Evolutionary conservation across 1,140 invertebrate genomes (phyloP).

Genomic region (Leptinotarsa undecemlineata): DNA sequence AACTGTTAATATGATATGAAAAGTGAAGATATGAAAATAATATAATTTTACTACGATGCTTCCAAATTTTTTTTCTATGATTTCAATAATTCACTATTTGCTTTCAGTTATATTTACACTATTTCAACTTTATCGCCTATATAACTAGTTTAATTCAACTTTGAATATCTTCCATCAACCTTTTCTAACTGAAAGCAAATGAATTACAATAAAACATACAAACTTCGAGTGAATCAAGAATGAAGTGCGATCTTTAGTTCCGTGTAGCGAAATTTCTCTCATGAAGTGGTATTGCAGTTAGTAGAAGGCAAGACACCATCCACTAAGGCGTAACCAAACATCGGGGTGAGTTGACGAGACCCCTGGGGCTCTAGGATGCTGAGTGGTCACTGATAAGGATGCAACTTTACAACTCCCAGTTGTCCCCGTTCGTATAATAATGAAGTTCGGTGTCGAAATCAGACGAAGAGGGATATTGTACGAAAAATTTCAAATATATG

Average conservation of each 20-base stretch:
- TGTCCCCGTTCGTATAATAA: background rate
- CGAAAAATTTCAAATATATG: background rate
- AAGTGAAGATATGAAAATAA: too few relatives aligned
- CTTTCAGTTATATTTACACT: too few relatives aligned
- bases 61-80: too few relatives aligned
- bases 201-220: background rate
- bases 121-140: too few relatives aligned
- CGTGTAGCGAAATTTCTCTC: background rate
- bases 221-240: background rate
- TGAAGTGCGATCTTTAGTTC: background rate
- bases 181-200: background rate
- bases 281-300: slow-evolving; percentile 9
- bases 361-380: slow-evolving; percentile 21
- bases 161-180: background rate
- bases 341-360: slow-evolving; percentile 23
- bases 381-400: slow-evolving; percentile 30
- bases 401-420: slow-evolving; percentile 12
- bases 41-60: too few relatives aligned
- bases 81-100: too few relatives aligned
- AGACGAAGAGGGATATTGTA: background rate
- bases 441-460: background rate
- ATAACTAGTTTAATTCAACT: too few relatives aligned
- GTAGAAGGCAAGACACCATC: slow-evolving; percentile 4
- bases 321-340: slow-evolving; percentile 32
- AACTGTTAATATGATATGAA: too few relatives aligned